Base-by-base conservation (phyloP, 2,113 vertebrate genomes). In the Sterrhoptilus dennistouni region DNA sequence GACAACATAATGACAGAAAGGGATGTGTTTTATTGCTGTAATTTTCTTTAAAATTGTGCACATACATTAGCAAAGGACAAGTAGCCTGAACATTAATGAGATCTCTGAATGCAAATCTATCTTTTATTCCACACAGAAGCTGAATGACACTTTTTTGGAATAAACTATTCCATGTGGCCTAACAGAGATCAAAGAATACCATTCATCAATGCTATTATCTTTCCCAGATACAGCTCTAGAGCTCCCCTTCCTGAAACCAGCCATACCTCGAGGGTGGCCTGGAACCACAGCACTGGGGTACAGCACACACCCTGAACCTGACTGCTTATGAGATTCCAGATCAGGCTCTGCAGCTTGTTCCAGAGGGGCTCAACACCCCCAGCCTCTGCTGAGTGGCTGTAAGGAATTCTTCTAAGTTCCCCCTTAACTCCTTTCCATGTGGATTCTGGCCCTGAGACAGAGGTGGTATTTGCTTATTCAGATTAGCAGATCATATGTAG, bases 391-490 rank as follows among this genome's bases (percentile, higher is more conserved):
- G 28, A 13, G 33, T 16, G 35, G 12, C 25, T 74, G 40, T 40
- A 88, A 86, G 33, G 15, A 89, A 74, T 69, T 76, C 29, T 29
- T 69, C 33, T 0, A 2, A 64, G 36, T 54, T 80, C 42, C 44
- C 11, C 35, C 28, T 69, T 80, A 68, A 60, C 11, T 72, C 14
- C 5, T 75, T 60, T 60, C 75, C 35, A 28, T n/a, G 40, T 29
- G 29, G 56, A 59, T 72, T 91, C 63, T 80, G 63, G 52, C 79
- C 29, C 29, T 35, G 35, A 85, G 21, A 28, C 24, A 47, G 24
- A 76, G 45, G 64, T 66, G 15, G 15, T 57, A 72, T 91, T 91
- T 94, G 75, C 68, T 94, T 83, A 77, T 86, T 95, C 60, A 70
- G 59, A 75, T 79, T 56, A 86, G 68, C 63, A 81, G 36, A 45